Evolutionary conservation across 1,140 invertebrate species (phyloP).

Genomic region (Lepidurus couesii): DNA sequence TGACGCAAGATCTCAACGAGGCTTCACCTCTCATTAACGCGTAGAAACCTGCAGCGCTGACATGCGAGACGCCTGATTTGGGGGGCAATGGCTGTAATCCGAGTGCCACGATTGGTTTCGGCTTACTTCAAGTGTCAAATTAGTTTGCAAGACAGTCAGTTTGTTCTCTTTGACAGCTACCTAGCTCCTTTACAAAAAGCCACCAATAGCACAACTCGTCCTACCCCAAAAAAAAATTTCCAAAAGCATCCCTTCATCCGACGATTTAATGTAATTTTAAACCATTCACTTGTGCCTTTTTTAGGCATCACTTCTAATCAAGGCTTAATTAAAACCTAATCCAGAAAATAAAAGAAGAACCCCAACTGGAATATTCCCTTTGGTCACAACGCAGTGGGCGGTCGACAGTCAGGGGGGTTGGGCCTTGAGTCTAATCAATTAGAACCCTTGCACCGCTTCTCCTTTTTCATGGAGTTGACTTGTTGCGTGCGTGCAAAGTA

Average conservation of each 20-base stretch:
- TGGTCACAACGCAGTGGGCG: conserved; percentile 2
- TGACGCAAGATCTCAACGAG: not conserved
- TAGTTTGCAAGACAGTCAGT: not conserved
- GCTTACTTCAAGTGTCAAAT: conserved; percentile 8
- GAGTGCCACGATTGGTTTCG: not conserved
- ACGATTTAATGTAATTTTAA: too few relatives aligned
- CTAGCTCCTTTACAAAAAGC: too few relatives aligned
- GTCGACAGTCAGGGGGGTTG: not conserved
- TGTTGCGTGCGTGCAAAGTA: conserved; percentile 1
- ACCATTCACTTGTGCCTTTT: too few relatives aligned
- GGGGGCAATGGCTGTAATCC: not conserved
- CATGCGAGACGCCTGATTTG: too few relatives aligned
- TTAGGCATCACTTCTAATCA: too few relatives aligned
- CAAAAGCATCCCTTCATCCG: not conserved
- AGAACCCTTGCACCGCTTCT: not conserved
- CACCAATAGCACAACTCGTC: not conserved
- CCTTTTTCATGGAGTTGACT: not conserved
- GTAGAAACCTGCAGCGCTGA: not conserved
- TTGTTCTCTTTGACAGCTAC: not conserved
- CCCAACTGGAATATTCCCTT: not conserved
- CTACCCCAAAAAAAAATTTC: not conserved
- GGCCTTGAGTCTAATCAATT: conserved; percentile 10
- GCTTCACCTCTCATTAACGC: not conserved
- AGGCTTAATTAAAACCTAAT: too few relatives aligned
- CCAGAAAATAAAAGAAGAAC: too few relatives aligned